Base-by-base conservation (phyloP, 1,140 invertebrate species). In the Zaprionus capensis region DNA sequence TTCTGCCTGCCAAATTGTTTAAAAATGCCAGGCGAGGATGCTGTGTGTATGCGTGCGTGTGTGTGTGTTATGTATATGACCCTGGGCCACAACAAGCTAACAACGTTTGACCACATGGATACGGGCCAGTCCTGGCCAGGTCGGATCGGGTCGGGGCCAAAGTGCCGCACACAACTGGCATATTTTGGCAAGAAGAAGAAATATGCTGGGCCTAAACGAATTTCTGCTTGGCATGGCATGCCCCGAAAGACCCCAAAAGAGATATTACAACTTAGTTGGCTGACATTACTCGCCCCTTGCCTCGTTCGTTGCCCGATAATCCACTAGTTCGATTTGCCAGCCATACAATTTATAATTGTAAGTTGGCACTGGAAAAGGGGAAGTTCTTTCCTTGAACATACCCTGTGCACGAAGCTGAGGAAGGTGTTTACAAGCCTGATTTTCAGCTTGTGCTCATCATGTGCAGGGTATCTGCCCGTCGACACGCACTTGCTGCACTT, bases 81-180 rank as follows among this genome's bases (percentile, higher is more conserved):
- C 59, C 69, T 28, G 28, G 51, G 59, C 51, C 53, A 63, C 36
- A 65, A 53, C 67, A 31, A 53, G 53, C 67, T 49, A 56, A 64
- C 61, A 56, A 56, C 51, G 61, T 51, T 71, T 58, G 69, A 71
- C 69, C 69, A 71, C 62, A 58, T 57, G n/a, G 11, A 65, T 46
- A 57, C 38, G 59, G 59, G 46, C 51, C 46, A 5, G 24, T 26
- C 24, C 24, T 26, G 24, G 24, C 24, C 24, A 26, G 24, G 28
- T 31, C 7, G 28, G 28, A 28, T 44, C n/a, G 36, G 12, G 36
- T 14, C 36, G 36, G 4, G 41, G 5, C n/a, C 5, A 36, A 64
- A 49, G 28, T 53, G 28, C 62, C 15, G 14, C 15, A 28, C 22
- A 26, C 38, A 41, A 62, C 51, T 26, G 26, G 53, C 24, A 55